These are phyloP conservation scores for Conus canariensis DNA, from an alignment of 2,888 invertebrate species.

Conservation along the genomic window DNA sequence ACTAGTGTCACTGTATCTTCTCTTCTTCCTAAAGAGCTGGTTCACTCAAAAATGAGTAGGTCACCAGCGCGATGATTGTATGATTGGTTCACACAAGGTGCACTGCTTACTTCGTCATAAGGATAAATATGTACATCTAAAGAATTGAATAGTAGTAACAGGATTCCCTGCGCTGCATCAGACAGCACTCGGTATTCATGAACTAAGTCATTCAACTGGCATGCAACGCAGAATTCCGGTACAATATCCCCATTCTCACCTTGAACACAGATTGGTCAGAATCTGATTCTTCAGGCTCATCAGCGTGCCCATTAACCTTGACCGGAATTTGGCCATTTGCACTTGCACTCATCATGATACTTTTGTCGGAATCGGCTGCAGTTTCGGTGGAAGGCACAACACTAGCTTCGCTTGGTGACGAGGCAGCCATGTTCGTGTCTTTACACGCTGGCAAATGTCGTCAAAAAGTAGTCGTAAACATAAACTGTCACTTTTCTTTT, in stretches of 20 bases:
- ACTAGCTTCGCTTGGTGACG: slow-evolving; percentile 45
- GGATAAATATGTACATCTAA: too few species aligned
- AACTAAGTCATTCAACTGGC: too few species aligned
- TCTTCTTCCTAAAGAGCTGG: too few species aligned
- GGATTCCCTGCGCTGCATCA: too few species aligned
- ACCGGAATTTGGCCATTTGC: neutral
- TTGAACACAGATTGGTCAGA: neutral
- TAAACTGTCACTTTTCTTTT: slow-evolving; percentile 31
- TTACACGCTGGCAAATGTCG: slow-evolving; percentile 64
- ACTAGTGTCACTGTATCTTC: too few species aligned
- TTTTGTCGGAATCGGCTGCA: neutral
- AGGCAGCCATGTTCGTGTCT: slow-evolving; percentile 50
- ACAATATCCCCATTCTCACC: neutral
- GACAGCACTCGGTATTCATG: too few species aligned
- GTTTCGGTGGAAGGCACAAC: neutral
- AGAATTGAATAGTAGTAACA: too few species aligned
- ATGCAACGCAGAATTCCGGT: too few species aligned
- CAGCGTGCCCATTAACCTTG: neutral
- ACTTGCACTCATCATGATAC: neutral
- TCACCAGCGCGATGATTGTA: too few species aligned
- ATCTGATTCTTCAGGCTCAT: neutral
- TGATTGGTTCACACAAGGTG: too few species aligned
- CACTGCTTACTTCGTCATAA: too few species aligned
- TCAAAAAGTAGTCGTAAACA: slow-evolving; percentile 41
- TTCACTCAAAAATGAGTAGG: too few species aligned